Evolutionary conservation across 2,888 invertebrate genomes (phyloP).

Genomic region (Hirudinaria manillensis): DNA sequence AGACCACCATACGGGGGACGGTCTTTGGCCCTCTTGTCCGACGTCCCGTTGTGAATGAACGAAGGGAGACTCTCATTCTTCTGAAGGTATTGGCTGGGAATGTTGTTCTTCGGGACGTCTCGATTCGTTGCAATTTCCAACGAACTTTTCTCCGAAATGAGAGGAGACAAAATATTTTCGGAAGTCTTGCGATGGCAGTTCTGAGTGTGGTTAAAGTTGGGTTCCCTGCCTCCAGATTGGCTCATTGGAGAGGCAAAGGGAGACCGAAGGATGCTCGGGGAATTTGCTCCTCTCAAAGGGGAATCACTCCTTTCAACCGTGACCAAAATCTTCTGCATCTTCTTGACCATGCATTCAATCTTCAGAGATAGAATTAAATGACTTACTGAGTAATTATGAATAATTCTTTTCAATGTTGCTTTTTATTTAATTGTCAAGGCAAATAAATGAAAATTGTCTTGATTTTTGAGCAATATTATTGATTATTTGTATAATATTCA

Average conservation of each 20-base stretch:
- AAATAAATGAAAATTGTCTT: too few species aligned
- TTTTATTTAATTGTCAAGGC: too few species aligned
- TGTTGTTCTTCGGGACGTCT: not conserved
- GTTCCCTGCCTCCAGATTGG: too few species aligned
- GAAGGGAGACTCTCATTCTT: slow-evolving; percentile 1
- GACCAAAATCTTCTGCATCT: slow-evolving; percentile 59
- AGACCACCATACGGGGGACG: not conserved
- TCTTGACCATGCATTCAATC: slow-evolving; percentile 49
- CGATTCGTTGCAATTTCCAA: not conserved
- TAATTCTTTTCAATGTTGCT: too few species aligned
- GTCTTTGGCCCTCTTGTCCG: not conserved
- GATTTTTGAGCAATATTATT: too few species aligned
- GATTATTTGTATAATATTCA: not conserved
- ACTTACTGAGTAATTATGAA: too few species aligned
- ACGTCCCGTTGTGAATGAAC: not conserved
- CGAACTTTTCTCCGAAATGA: not conserved
- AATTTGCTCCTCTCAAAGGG: slow-evolving; percentile 55
- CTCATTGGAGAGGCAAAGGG: not conserved
- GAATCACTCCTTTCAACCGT: slow-evolving; percentile 85
- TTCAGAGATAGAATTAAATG: slow-evolving; percentile 24
- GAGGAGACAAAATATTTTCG: too few species aligned
- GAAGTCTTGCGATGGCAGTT: too few species aligned
- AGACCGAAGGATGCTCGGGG: not conserved
- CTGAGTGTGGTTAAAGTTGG: too few species aligned
- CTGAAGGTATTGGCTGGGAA: not conserved